phyloP scores from a whole-genome alignment of 30 jellyfish, hydroid and myxozoan species.

The Turritopsis dohrnii region DNA sequence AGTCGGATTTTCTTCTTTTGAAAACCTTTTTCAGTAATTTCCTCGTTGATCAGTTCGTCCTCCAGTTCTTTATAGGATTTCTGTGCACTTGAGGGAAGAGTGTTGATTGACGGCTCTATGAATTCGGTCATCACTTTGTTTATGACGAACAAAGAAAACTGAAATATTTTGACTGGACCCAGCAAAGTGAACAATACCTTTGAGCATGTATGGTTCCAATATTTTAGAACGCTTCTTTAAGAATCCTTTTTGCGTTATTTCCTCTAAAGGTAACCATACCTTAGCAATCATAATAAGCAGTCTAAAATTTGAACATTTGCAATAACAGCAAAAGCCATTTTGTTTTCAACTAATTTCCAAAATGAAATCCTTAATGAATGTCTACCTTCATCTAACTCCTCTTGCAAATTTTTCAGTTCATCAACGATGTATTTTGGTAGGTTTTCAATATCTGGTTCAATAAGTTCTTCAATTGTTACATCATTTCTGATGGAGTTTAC shows the following conservation, averaged over 20 bases:
- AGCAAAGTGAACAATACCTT: too few relatives aligned
- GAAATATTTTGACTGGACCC: too few relatives aligned
- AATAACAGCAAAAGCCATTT: neutral
- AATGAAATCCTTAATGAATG: neutral
- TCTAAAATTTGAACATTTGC: too few relatives aligned
- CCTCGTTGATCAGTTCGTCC: conserved; percentile 32
- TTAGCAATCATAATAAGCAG: neutral
- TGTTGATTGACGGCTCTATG: conserved; percentile 1
- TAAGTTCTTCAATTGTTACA: neutral
- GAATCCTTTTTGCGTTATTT: conserved; percentile 62
- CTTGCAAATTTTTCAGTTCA: conserved; percentile 39
- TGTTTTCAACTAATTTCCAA: neutral
- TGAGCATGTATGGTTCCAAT: conserved; percentile 53
- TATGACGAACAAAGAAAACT: too few relatives aligned
- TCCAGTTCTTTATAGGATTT: conserved; percentile 12
- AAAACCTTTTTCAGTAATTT: conserved; percentile 61
- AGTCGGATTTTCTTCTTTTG: conserved; percentile 45
- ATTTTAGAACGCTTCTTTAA: conserved; percentile 51
- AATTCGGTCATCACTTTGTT: neutral
- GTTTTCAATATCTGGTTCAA: conserved; percentile 47
- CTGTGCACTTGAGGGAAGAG: neutral
- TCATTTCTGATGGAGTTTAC: neutral
- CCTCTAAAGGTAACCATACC: conserved; percentile 31
- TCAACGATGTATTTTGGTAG: conserved; percentile 46
- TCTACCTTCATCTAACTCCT: conserved; percentile 58